Percentiles rank a stretch among this genome's conserved stretches.
These are phyloP conservation scores for Leuctra nigra DNA, from an alignment of 2,888 invertebrate species.

Conservation along the genomic window DNA sequence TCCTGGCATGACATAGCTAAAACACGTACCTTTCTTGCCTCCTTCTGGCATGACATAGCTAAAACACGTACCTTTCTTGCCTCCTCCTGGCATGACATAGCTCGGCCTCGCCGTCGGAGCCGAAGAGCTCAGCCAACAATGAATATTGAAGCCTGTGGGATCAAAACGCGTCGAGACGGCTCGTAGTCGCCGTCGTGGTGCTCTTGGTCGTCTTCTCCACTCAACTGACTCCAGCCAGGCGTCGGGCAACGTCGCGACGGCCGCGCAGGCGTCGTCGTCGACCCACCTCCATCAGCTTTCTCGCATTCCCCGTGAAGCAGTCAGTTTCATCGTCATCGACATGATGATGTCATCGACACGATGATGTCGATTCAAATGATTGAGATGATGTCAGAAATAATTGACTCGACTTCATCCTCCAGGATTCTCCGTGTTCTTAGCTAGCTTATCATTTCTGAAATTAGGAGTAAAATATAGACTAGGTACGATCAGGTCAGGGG, in stretches of 20 bases:
- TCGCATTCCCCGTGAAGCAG: slow-evolving; percentile 1
- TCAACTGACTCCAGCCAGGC: too few relatives aligned
- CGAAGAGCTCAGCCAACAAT: slow-evolving; percentile 37
- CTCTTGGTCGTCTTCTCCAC: too few relatives aligned
- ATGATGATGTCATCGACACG: too few relatives aligned
- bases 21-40: too few relatives aligned
- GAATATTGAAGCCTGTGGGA: slow-evolving; percentile 32
- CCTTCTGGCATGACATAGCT: slow-evolving; percentile 36
- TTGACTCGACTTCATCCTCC: too few relatives aligned
- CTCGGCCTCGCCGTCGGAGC: slow-evolving; percentile 36
- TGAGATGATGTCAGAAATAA: too few relatives aligned
- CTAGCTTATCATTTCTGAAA: too few relatives aligned
- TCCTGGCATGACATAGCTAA: slow-evolving; percentile 36
- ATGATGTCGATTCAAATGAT: too few relatives aligned
- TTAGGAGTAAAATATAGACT: too few relatives aligned
- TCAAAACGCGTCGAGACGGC: slow-evolving; percentile 18
- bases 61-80: slow-evolving; percentile 34
- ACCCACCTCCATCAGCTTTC: neutral
- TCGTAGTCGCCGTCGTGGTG: neutral
- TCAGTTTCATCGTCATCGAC: too few relatives aligned
- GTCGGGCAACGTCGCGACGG: neutral
- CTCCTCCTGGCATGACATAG: slow-evolving; percentile 36
- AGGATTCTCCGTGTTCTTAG: too few relatives aligned
- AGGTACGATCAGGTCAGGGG: too few relatives aligned
- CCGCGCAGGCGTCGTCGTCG: neutral